Evolutionary conservation across 1,140 invertebrate genomes (phyloP).

Genomic region (Achroia grisella): DNA sequence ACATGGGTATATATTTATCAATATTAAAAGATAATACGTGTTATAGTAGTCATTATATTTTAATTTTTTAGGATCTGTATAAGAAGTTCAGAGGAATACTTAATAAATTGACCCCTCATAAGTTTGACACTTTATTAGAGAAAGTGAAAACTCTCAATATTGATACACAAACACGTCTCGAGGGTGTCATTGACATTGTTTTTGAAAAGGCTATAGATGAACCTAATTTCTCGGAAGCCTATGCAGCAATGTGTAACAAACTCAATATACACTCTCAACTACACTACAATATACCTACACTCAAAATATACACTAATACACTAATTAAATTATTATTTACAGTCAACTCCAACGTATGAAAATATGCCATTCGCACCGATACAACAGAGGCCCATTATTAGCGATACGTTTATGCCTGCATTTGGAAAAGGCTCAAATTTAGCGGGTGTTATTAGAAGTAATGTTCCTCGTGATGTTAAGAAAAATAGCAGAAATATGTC

Average conservation of each 20-base stretch:
- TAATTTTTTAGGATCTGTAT: conserved; percentile 80
- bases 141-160: conserved; percentile 87
- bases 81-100: conserved; percentile 91
- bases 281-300: too few species aligned
- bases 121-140: conserved; percentile 86
- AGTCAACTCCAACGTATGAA: conserved; percentile 50
- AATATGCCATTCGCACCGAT: conserved; percentile 44
- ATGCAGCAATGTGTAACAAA: conserved; percentile 89
- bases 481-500: conserved; percentile 52
- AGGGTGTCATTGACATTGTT: conserved; percentile 90
- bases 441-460: conserved; percentile 31
- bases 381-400: conserved; percentile 47
- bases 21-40: not conserved
- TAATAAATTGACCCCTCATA: conserved; percentile 96
- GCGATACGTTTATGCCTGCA: conserved; percentile 50
- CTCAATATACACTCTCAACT: too few species aligned
- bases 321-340: conserved; percentile 20
- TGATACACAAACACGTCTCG: conserved; percentile 84
- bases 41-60: not conserved
- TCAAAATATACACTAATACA: too few species aligned
- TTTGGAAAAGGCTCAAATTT: conserved; percentile 45
- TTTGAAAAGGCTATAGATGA: conserved; percentile 97
- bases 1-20: not conserved
- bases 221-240: conserved; percentile 92
- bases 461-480: conserved; percentile 43